Conservation (phyloP, 2,797 vertebrate genomes). For the Semotilus atromaculatus region DNA sequence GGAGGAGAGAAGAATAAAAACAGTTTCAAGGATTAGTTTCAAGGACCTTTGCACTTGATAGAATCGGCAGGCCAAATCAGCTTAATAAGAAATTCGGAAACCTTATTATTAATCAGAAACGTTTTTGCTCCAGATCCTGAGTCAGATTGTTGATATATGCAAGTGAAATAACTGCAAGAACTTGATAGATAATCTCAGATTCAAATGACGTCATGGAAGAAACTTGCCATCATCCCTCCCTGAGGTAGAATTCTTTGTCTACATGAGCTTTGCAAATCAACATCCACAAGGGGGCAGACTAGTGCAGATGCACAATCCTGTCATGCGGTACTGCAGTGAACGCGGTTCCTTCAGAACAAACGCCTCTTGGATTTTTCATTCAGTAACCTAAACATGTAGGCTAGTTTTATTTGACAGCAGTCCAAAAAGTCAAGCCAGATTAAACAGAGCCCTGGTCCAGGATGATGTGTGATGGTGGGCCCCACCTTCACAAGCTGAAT, state of each 20-base stretch:
- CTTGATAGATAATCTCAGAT: neutral
- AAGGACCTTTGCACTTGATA: constrained; percentile 24
- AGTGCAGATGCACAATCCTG: constrained; percentile 18
- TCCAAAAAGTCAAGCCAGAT: constrained; percentile 32
- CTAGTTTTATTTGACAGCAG: constrained; percentile 47
- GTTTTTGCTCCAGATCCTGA: neutral
- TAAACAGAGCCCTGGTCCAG: constrained; percentile 41
- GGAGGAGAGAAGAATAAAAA: constrained; percentile 1
- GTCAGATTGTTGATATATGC: neutral
- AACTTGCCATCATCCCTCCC: constrained; percentile 1
- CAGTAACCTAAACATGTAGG: constrained; percentile 41
- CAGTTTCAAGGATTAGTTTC: neutral
- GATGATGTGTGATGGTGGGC: constrained; percentile 54
- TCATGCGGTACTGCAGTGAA: constrained; percentile 18
- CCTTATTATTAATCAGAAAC: neutral
- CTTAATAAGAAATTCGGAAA: neutral
- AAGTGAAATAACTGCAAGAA: neutral
- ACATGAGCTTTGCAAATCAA: neutral
- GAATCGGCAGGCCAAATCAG: constrained; percentile 1
- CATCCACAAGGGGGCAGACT: constrained; percentile 56
- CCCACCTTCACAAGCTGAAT: constrained; percentile 59
- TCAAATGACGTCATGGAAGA: constrained; percentile 29
- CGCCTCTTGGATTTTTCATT: constrained; percentile 27
- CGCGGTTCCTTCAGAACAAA: constrained; percentile 32
- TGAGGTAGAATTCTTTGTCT: neutral